Evolutionary conservation across 2,113 vertebrate genomes (phyloP).

Genomic region (Mormyrus lacerda): DNA sequence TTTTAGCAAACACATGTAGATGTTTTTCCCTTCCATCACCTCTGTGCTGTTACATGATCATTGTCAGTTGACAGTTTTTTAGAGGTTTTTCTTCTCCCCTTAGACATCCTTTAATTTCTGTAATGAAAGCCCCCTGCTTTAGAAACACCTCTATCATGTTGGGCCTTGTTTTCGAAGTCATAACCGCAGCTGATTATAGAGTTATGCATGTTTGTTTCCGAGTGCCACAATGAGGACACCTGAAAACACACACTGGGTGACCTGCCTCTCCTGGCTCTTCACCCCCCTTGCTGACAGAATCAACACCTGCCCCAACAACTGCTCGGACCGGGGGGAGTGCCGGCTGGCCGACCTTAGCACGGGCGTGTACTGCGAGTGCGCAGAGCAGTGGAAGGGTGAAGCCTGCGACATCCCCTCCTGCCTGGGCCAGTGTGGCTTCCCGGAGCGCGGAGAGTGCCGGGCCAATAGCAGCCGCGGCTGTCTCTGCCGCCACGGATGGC

Average conservation of each 20-base stretch:
- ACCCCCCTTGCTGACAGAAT: slow-evolving; percentile 55
- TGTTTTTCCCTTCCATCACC: neutral
- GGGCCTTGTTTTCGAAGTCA: neutral
- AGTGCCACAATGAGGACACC: neutral
- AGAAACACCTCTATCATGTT: neutral
- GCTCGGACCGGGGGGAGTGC: slow-evolving; percentile 81
- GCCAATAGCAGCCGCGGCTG: slow-evolving; percentile 57
- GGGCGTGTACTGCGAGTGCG: slow-evolving; percentile 70
- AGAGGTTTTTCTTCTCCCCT: neutral
- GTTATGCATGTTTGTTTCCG: neutral
- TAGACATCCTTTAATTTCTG: neutral
- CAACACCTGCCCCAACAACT: slow-evolving; percentile 87
- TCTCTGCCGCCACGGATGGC: slow-evolving; percentile 72
- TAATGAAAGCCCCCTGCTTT: neutral
- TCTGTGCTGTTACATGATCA: neutral
- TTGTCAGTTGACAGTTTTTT: neutral
- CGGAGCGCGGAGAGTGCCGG: slow-evolving; percentile 67
- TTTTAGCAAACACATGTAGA: neutral
- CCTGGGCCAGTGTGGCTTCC: slow-evolving; percentile 64
- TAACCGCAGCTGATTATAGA: neutral
- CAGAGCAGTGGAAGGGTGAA: slow-evolving; percentile 77
- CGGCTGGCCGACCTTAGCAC: slow-evolving; percentile 48
- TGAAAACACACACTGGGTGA: neutral
- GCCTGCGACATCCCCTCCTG: slow-evolving; percentile 84
- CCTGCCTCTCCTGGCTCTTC: neutral